A percentile compares a stretch with the other conserved stretches of the same genome.
Conservation (phyloP, 2,113 vertebrate genomes). For the Lampris megalopsis region DNA sequence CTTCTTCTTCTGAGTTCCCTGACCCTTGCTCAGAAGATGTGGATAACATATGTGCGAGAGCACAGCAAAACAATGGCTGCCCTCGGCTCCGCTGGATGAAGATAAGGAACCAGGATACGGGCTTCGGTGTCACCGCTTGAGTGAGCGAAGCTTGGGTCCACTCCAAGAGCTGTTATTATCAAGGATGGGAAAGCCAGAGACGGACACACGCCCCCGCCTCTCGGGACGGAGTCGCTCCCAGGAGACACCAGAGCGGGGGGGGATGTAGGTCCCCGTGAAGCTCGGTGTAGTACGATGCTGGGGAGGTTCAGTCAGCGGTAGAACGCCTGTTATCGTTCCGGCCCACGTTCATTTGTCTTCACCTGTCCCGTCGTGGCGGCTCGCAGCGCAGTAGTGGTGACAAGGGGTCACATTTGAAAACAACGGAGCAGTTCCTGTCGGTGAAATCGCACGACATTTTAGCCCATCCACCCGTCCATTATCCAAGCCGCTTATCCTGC, state of each 20-base stretch:
- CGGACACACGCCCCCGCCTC: conserved; percentile 9
- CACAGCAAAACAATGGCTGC: conserved; percentile 41
- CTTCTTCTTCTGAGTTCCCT: conserved; percentile 29
- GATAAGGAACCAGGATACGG: conserved; percentile 66
- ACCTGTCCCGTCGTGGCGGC: no score
- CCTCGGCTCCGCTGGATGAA: conserved; percentile 30
- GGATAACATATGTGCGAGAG: conserved; percentile 24
- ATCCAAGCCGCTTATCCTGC: no score
- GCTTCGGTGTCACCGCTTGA: conserved; percentile 28
- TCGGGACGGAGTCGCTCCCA: background rate
- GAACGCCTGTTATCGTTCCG: no score
- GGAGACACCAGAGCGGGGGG: conserved; percentile 5
- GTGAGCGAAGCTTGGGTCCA: conserved; percentile 41
- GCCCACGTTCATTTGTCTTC: no score
- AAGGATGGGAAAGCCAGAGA: conserved; percentile 44
- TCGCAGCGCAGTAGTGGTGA: no score
- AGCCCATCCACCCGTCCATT: no score
- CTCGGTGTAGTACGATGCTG: background rate
- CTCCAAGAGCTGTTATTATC: conserved; percentile 56
- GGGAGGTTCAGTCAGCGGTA: background rate
- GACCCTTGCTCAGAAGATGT: conserved; percentile 29
- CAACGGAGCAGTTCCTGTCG: no score
- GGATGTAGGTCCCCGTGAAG: background rate
- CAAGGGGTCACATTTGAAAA: no score
- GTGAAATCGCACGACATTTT: no score